These are phyloP conservation scores for Falco novaeseelandiae DNA, from an alignment of 2,797 vertebrate genomes.

Conservation along the genomic window DNA sequence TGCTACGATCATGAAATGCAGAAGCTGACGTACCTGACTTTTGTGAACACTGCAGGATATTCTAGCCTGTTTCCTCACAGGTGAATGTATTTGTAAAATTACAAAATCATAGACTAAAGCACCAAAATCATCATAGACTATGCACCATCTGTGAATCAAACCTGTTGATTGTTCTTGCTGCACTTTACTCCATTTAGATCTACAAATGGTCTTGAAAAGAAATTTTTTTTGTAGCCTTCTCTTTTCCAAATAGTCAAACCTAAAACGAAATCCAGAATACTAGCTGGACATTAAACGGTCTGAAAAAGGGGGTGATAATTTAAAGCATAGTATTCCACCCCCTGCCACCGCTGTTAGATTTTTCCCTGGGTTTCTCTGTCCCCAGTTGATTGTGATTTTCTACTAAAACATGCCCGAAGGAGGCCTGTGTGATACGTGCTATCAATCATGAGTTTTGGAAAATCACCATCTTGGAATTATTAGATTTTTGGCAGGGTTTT, in stretches of 20 bases:
- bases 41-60: not conserved
- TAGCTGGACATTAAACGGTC: not conserved
- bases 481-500: not conserved
- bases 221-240: not conserved
- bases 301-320: not conserved
- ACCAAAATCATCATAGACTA: not conserved
- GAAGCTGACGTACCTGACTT: not conserved
- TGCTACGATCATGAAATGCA: not conserved
- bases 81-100: not conserved
- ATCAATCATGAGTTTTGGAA: not conserved
- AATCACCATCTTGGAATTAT: not conserved
- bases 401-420: not conserved
- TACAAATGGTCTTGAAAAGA: not conserved
- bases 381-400: not conserved
- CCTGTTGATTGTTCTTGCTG: not conserved
- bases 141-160: not conserved
- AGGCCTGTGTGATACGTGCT: not conserved
- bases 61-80: not conserved
- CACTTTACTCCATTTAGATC: not conserved
- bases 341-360: not conserved
- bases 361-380: not conserved
- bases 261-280: not conserved
- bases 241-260: not conserved
- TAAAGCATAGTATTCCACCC: not conserved
- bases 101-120: not conserved